Conservation (phyloP, 92 coral and sea anemone species). For the Porites evermanni region DNA sequence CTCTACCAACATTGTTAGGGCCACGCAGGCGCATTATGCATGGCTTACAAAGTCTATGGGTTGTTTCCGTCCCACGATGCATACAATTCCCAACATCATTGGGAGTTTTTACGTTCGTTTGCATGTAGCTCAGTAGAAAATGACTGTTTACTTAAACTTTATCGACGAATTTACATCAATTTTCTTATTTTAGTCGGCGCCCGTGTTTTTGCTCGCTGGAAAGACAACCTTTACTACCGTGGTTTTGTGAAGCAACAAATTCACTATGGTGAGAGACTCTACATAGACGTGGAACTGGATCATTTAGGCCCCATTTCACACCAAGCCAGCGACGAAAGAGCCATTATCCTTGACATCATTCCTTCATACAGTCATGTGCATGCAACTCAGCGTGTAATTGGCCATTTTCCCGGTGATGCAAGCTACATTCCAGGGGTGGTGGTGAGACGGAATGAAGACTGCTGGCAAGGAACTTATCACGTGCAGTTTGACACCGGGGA, state of each 20-base stretch:
- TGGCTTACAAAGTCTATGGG: too few relatives aligned
- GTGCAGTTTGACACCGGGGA: slow-evolving; percentile 39
- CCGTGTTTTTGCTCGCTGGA: slow-evolving; percentile 55
- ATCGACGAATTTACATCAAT: background rate
- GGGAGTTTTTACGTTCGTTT: too few relatives aligned
- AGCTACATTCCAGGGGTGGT: slow-evolving; percentile 33
- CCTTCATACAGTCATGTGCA: slow-evolving; percentile 39
- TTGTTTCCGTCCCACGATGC: too few relatives aligned
- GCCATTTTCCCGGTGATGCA: slow-evolving; percentile 38
- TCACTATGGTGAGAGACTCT: slow-evolving; percentile 17
- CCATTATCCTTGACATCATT: slow-evolving; percentile 37
- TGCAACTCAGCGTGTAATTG: slow-evolving; percentile 55
- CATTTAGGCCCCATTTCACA: slow-evolving; percentile 35
- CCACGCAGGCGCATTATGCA: too few relatives aligned
- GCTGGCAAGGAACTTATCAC: slow-evolving; percentile 17
- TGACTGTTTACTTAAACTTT: background rate
- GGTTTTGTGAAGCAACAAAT: slow-evolving; percentile 28
- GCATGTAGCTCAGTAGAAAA: too few relatives aligned
- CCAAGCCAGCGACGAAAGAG: slow-evolving; percentile 32
- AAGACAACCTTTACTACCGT: slow-evolving; percentile 15
- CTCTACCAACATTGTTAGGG: too few relatives aligned
- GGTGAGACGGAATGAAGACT: slow-evolving; percentile 4
- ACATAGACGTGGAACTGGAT: slow-evolving; percentile 44
- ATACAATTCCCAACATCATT: too few relatives aligned
- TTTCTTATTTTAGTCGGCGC: slow-evolving; percentile 39